Percentiles rank a stretch among this genome's conserved stretches.
Conservation (phyloP, 2,797 vertebrate genomes). For the Mastacembelus armatus region DNA sequence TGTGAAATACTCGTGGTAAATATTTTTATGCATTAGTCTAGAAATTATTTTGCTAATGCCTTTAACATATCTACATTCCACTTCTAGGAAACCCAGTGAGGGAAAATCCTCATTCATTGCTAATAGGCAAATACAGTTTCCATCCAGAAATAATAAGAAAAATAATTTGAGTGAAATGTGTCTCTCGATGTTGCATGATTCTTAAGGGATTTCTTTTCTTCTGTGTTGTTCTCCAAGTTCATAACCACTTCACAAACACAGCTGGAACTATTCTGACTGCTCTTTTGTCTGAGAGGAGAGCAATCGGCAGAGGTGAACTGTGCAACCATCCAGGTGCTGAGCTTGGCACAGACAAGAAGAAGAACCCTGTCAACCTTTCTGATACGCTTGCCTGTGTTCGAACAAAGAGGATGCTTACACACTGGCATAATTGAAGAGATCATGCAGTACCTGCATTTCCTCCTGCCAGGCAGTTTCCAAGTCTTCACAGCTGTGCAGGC, state of each 20-base stretch:
- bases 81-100: constrained; percentile 25
- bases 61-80: constrained; percentile 44
- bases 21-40: constrained; percentile 54
- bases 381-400: constrained; percentile 66
- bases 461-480: constrained; percentile 71
- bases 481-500: constrained; percentile 77
- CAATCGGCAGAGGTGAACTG: constrained; percentile 65
- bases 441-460: constrained; percentile 73
- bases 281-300: constrained; percentile 64
- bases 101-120: constrained; percentile 27
- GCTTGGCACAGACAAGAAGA: constrained; percentile 69
- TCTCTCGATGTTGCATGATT: constrained; percentile 55
- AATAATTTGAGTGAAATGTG: constrained; percentile 55
- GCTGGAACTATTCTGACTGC: constrained; percentile 62
- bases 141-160: constrained; percentile 59
- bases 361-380: constrained; percentile 75
- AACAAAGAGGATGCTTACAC: constrained; percentile 76
- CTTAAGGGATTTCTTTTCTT: constrained; percentile 49
- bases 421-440: constrained; percentile 73
- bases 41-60: constrained; percentile 57
- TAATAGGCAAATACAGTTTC: constrained; percentile 52
- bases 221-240: constrained; percentile 43
- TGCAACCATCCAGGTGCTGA: constrained; percentile 76
- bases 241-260: constrained; percentile 57
- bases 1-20: constrained; percentile 57